Conservation (phyloP, 37 sponge, comb jelly and placozoan species). For the Mnemiopsis leidyi region DNA sequence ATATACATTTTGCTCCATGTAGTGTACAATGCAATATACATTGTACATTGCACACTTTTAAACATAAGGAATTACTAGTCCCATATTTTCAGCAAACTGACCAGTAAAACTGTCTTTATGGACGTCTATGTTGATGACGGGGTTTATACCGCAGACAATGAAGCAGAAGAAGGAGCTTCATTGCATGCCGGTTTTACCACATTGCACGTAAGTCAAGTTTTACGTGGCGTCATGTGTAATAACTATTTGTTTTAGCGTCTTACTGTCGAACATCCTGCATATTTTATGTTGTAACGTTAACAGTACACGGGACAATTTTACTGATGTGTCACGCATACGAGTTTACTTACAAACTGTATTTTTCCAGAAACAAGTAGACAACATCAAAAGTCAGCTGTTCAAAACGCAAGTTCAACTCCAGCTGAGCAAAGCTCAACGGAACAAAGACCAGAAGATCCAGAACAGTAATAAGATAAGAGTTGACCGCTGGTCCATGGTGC, state of each 20-base stretch:
- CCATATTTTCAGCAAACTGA: constrained; percentile 32
- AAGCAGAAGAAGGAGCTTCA: not conserved
- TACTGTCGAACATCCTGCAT: too few species aligned
- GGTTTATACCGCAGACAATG: constrained; percentile 23
- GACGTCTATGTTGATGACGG: constrained; percentile 62
- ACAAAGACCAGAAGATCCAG: constrained; percentile 66
- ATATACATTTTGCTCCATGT: too few species aligned
- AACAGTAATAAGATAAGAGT: constrained; percentile 52
- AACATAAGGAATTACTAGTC: too few species aligned
- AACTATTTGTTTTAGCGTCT: too few species aligned
- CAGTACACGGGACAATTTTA: too few species aligned
- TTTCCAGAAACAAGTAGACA: constrained; percentile 52
- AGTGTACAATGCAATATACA: too few species aligned
- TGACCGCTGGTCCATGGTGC: constrained; percentile 43
- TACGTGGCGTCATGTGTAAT: too few species aligned
- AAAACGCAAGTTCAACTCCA: constrained; percentile 57
- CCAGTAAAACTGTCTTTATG: constrained; percentile 60
- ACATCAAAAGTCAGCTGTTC: constrained; percentile 51
- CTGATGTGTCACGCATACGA: too few species aligned
- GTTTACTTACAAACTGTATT: too few species aligned
- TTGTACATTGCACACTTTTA: too few species aligned
- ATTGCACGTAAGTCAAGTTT: not conserved
- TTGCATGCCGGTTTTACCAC: not conserved
- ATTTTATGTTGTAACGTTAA: too few species aligned
- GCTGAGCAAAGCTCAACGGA: constrained; percentile 54